These are phyloP conservation scores for Leptogaster cylindrica DNA, from an alignment of 2,888 invertebrate genomes.

Conservation along the genomic window DNA sequence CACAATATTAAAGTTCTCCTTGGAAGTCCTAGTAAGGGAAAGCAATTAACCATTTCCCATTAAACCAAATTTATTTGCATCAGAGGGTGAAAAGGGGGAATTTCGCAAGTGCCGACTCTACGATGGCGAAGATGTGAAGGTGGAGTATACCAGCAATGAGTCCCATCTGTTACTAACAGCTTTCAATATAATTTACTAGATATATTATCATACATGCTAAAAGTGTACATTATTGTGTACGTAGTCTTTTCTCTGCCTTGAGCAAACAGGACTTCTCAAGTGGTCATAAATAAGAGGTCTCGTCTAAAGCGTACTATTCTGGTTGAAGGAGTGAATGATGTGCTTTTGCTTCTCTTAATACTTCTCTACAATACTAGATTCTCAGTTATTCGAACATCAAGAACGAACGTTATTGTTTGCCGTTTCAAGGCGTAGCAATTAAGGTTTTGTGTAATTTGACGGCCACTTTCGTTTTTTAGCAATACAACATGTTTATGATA, in stretches of 20 bases:
- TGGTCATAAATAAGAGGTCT: slow-evolving; percentile 46
- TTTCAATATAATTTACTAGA: slow-evolving; percentile 47
- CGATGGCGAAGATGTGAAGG: slow-evolving; percentile 31
- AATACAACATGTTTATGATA: too few species aligned
- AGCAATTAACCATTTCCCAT: slow-evolving; percentile 46
- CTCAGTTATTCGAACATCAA: too few species aligned
- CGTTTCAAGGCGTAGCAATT: too few species aligned
- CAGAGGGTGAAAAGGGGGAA: slow-evolving; percentile 30
- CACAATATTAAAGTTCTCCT: slow-evolving; percentile 27
- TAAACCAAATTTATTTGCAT: slow-evolving; percentile 41
- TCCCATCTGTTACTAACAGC: slow-evolving; percentile 48
- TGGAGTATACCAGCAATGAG: slow-evolving; percentile 37
- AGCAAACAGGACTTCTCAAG: slow-evolving; percentile 37
- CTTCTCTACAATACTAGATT: too few species aligned
- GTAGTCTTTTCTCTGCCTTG: slow-evolving; percentile 10
- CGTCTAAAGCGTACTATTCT: slow-evolving; percentile 15
- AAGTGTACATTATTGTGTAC: slow-evolving; percentile 39
- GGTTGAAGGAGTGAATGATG: neutral
- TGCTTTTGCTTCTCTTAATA: neutral
- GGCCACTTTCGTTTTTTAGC: too few species aligned
- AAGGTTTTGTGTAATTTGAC: too few species aligned
- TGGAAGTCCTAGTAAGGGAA: slow-evolving; percentile 37
- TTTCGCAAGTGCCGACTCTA: slow-evolving; percentile 11
- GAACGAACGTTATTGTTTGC: too few species aligned
- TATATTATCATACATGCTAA: slow-evolving; percentile 48